Evolutionary conservation across 2,113 vertebrate genomes (phyloP).

Genomic region (Phyllostomus hastatus): DNA sequence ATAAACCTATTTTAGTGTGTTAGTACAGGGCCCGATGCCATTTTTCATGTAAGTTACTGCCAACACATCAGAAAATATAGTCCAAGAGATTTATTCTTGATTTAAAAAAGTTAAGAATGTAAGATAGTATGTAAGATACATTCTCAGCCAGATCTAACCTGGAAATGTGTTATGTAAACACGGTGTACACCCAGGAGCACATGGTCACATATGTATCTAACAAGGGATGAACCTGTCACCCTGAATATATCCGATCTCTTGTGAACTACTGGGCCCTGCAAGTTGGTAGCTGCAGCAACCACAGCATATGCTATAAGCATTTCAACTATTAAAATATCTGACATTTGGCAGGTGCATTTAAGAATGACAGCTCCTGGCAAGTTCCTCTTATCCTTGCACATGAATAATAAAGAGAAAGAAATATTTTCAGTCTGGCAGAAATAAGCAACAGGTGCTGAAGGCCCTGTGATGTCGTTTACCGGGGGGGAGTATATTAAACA

Average conservation of each 20-base stretch:
- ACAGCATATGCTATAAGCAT: conserved; percentile 23
- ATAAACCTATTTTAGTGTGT: not conserved
- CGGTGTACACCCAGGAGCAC: not conserved
- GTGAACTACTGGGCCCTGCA: not conserved
- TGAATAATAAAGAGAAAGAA: conserved; percentile 47
- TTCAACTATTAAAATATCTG: conserved; percentile 45
- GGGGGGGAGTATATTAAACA: conserved; percentile 31
- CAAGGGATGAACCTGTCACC: not conserved
- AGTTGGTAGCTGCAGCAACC: not conserved
- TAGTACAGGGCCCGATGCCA: not conserved
- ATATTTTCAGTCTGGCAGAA: conserved; percentile 43
- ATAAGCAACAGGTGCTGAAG: conserved; percentile 46
- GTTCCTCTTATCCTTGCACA: conserved; percentile 27
- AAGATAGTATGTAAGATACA: not conserved
- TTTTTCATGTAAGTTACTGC: not conserved
- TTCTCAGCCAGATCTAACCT: not conserved
- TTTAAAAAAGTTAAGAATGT: not conserved
- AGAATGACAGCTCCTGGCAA: conserved; percentile 62
- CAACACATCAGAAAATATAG: not conserved
- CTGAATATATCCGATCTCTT: not conserved
- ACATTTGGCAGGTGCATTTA: conserved; percentile 42
- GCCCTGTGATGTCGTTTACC: not conserved
- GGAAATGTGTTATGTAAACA: not conserved
- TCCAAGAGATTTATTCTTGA: not conserved
- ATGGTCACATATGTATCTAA: not conserved